These are phyloP conservation scores for Menidia menidia DNA, from an alignment of 2,797 vertebrate genomes.

Conservation along the genomic window DNA sequence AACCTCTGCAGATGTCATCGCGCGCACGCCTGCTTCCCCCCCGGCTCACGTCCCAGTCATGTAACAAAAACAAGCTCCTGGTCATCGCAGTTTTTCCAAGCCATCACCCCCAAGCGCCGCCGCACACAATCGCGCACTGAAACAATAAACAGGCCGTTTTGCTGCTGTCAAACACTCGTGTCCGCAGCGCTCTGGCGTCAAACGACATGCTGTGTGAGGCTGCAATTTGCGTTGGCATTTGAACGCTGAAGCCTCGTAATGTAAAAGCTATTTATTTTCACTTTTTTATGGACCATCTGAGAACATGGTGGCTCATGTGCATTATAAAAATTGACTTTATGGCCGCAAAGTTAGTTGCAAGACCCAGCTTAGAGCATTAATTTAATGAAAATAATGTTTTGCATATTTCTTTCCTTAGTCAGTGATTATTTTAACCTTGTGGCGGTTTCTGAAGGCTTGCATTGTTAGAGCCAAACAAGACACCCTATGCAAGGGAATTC, in stretches of 20 bases:
- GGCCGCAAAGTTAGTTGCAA: slow-evolving; percentile 47
- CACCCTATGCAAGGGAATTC: slow-evolving; percentile 8
- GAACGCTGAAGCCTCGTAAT: slow-evolving; percentile 52
- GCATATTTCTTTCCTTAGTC: slow-evolving; percentile 40
- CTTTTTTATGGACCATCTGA: slow-evolving; percentile 64
- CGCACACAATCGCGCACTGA: slow-evolving; percentile 59
- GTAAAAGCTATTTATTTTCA: slow-evolving; percentile 72
- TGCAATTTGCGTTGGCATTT: slow-evolving; percentile 54
- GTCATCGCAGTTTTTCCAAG: slow-evolving; percentile 69
- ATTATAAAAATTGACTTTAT: slow-evolving; percentile 63
- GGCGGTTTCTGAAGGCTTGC: slow-evolving; percentile 23
- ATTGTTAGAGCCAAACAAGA: slow-evolving; percentile 43
- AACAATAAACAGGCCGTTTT: slow-evolving; percentile 68
- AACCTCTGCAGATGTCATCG: slow-evolving; percentile 53
- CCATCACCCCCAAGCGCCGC: slow-evolving; percentile 54
- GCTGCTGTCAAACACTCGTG: slow-evolving; percentile 67
- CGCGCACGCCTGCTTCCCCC: slow-evolving; percentile 55
- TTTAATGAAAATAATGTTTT: slow-evolving; percentile 52
- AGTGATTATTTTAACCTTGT: slow-evolving; percentile 34
- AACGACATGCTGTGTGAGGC: slow-evolving; percentile 49
- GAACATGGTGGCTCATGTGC: slow-evolving; percentile 56
- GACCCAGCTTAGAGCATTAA: slow-evolving; percentile 45
- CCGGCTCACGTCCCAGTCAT: slow-evolving; percentile 49
- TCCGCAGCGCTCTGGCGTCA: slow-evolving; percentile 43
- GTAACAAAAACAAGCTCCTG: slow-evolving; percentile 66